Evolutionary conservation across 2,888 invertebrate genomes (phyloP), one percentile per base, ranked within the genome.

Genomic region (Acronicta psi): DNA sequence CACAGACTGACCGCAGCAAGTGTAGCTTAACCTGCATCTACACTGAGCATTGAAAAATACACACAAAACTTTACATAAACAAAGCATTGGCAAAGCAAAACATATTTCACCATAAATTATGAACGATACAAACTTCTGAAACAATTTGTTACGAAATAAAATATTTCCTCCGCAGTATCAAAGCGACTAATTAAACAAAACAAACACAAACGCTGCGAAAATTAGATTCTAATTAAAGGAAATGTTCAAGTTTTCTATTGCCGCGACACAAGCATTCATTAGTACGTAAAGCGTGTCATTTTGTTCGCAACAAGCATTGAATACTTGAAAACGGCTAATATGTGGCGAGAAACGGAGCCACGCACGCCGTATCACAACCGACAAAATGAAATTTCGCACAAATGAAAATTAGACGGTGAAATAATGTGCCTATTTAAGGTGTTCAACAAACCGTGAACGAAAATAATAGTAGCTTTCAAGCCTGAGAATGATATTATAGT

Each of bases 381-480:
- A 74, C 73, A 67, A 68, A 84, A 85, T 80, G 69, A 82, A 87
- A 84, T 85, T 88, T 84, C 73, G 83, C 84, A 81, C 83, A 85
- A 86, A 85, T 85, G 79, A 76, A 77, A 73, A 76, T 76, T 75
- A 75, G 62, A 72, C 56, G 75, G 65, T 59, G 45, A 84, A 85
- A 86, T 87, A 86, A 89, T 85, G 82, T 83, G 68, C 75, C 81
- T 80, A 87, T 87, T 89, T 70, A 78, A 61, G 20, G 59, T 82
- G 83, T 81, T 86, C 83, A 90, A 85, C 89, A 86, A 90, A 86
- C 86, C 89, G 81, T 89, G 82, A 85, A 86, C 42, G 84, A 80
- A 84, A 86, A 88, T 90, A 87, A 89, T 90, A 86, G 64, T 45
- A 62, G 58, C 56, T 72, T 36, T 46, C 36, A 81, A 83, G 78